Base-by-base conservation (phyloP, 2,113 vertebrate genomes). In the Dicrurus megarhynchus region DNA sequence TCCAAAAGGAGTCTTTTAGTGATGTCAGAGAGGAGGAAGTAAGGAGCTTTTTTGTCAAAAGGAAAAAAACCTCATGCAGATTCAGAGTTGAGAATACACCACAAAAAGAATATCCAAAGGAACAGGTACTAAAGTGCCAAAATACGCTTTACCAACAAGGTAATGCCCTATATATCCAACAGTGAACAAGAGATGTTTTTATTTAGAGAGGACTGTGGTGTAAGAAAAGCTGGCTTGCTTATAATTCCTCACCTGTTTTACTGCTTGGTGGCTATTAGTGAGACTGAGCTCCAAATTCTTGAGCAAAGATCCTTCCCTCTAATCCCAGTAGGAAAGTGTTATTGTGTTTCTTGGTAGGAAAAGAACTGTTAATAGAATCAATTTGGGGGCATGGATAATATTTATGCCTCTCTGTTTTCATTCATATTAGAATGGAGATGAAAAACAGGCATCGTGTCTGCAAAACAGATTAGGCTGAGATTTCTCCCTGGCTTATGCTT, bases 401-500 rank as follows among this genome's bases (percentile, higher is more conserved):
- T 94, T 96, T 90, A 78, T 92, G 80, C 24, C 52, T 89, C n/a
- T 97, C 95, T 75, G 52, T 84, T 93, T 92, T 87, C 77, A 81
- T 76, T 97, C 79, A 44, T 65, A 74, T 92, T 97, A 93, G 53
- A 90, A 74, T 86, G 71, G 32, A 73, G 93, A 76, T 84, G 70
- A 92, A 93, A 95, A 95, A 26, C 79, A 93, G 76, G 61, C 37
- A 4, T 7, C 19, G 19, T 26, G 67, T 89, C 88, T 78, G 64
- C 89, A 71, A 91, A 96, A 71, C 55, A 94, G 46, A 96, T 96
- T 79, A 95, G 61, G 46, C 33, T 93, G 81, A 95, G 95, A 89
- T 87, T 86, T 59, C 70, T 93, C 73, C 30, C 73, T 96, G 91
- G 93, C 56, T 69, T 83, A 53, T 9, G 41, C 24, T 63, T 91